Evolutionary conservation across 2,113 vertebrate genomes (phyloP).

Genomic region (Podarcis muralis): DNA sequence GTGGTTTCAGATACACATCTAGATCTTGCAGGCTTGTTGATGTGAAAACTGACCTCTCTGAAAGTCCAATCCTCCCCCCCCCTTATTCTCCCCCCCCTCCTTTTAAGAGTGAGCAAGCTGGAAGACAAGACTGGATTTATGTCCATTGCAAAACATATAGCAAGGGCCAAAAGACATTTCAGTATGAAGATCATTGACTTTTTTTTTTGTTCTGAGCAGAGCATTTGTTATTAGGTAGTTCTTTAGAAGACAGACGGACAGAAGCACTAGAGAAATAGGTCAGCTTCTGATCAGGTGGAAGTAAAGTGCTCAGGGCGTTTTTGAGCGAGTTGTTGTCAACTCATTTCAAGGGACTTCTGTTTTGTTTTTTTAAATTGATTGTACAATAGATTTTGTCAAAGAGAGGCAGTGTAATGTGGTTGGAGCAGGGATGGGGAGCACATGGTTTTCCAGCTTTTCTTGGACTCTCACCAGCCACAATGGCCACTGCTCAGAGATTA

Average conservation of each 20-base stretch:
- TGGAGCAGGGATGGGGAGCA: too few species aligned
- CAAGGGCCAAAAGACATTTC: background rate
- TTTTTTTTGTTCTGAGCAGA: background rate
- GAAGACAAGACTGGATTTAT: background rate
- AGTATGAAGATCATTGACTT: background rate
- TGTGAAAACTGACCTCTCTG: conserved; percentile 9
- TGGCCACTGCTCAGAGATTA: too few species aligned
- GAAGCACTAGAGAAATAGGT: background rate
- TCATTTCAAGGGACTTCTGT: too few species aligned
- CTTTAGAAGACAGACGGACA: conserved; percentile 11
- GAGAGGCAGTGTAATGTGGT: background rate
- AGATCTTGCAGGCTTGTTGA: background rate
- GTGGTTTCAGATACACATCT: background rate
- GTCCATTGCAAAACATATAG: conserved; percentile 1
- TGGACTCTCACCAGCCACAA: too few species aligned
- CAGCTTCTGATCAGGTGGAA: conserved; percentile 7
- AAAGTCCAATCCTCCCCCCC: background rate
- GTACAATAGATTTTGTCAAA: background rate
- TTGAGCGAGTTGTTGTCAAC: background rate
- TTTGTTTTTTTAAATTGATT: too few species aligned
- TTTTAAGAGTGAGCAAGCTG: background rate
- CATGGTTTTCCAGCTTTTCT: too few species aligned
- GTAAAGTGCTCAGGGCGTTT: background rate
- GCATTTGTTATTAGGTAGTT: background rate
- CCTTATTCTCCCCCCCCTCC: too few species aligned